Evolutionary conservation across 2,113 vertebrate species (phyloP).

Genomic region (Procapra przewalskii): DNA sequence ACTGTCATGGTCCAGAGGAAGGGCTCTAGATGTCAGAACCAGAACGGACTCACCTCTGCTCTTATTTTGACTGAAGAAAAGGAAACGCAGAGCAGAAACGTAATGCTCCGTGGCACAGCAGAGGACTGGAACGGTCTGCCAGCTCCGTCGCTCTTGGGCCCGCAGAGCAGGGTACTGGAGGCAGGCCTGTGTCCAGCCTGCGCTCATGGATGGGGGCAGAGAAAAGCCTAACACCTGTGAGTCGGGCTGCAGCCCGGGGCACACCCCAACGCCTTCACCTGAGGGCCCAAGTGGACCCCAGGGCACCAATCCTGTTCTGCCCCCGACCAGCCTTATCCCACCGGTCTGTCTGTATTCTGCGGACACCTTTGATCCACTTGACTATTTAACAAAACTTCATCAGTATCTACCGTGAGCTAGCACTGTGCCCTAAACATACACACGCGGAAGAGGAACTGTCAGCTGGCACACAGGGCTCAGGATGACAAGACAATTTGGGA

Average conservation of each 20-base stretch:
- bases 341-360: fast-evolving
- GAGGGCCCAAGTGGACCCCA: neutral
- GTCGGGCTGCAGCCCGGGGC: neutral
- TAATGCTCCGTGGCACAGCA: neutral
- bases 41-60: neutral
- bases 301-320: neutral
- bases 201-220: fast-evolving
- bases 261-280: neutral
- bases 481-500: neutral
- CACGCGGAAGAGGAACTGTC: neutral
- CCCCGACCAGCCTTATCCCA: neutral
- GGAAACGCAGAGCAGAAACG: neutral
- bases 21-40: neutral
- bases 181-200: neutral
- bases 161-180: neutral
- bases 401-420: neutral
- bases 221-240: neutral
- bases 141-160: neutral
- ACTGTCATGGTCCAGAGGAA: neutral
- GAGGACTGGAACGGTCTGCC: fast-evolving
- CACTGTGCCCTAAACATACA: neutral
- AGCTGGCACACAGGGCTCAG: fast-evolving
- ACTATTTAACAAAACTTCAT: neutral
- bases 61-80: neutral
- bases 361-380: neutral